phyloP scores from a whole-genome alignment of 2,797 vertebrate genomes.

The Microchirus variegatus region DNA sequence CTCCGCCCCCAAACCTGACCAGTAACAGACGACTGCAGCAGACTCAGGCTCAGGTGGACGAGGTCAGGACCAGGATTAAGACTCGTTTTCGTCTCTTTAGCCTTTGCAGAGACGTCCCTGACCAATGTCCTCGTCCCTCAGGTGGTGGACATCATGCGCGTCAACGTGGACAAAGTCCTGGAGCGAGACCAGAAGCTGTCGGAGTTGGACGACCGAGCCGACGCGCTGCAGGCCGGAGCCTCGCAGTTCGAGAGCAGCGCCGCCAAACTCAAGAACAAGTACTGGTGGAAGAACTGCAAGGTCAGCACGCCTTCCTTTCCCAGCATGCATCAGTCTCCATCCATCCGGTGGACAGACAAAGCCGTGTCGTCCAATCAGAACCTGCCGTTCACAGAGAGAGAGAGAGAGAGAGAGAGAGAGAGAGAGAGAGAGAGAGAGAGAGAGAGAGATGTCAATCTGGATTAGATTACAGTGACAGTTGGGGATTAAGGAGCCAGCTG shows the following conservation, averaged over 20 bases:
- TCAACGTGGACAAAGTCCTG: slow-evolving; percentile 92
- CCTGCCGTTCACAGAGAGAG: background rate
- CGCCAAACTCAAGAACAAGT: slow-evolving; percentile 92
- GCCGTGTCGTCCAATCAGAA: slow-evolving; percentile 51
- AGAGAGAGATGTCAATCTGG: slow-evolving; percentile 70
- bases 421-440: slow-evolving; percentile 45
- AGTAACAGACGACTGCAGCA: slow-evolving; percentile 89
- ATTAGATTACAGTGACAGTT: slow-evolving; percentile 77
- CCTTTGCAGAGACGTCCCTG: background rate
- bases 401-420: slow-evolving; percentile 28
- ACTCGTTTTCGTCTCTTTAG: no score
- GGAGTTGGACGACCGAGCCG: slow-evolving; percentile 88
- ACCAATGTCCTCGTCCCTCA: slow-evolving; percentile 50
- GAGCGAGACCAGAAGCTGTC: slow-evolving; percentile 89
- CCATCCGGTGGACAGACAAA: background rate
- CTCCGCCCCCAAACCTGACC: slow-evolving; percentile 77
- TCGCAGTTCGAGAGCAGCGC: slow-evolving; percentile 91
- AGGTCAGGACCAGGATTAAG: slow-evolving; percentile 74
- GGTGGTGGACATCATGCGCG: slow-evolving; percentile 92
- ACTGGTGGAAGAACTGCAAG: slow-evolving; percentile 96
- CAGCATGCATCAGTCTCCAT: background rate
- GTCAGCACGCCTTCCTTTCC: slow-evolving; percentile 57
- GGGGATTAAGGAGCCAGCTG: slow-evolving; percentile 78
- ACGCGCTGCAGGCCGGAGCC: slow-evolving; percentile 89
- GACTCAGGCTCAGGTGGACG: slow-evolving; percentile 90